These are phyloP conservation scores for Apis mellifera DNA, from an alignment of 1,140 invertebrate species.

Conservation along the genomic window DNA sequence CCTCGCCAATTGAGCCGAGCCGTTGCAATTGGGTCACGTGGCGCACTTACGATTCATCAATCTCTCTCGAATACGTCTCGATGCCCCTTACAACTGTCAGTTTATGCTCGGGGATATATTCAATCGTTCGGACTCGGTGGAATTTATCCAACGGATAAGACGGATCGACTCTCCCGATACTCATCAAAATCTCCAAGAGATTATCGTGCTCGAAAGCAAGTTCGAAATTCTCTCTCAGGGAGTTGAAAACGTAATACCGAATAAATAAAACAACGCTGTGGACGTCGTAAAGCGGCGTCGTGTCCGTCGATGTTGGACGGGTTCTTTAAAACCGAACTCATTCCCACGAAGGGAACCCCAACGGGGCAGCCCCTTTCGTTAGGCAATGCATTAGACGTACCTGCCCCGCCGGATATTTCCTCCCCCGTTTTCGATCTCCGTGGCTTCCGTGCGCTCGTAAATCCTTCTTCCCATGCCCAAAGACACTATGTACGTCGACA, in stretches of 20 bases:
- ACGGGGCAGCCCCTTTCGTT: not conserved
- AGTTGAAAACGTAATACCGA: no score
- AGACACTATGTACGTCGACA: slow-evolving; percentile 2
- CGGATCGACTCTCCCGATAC: no score
- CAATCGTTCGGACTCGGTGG: no score
- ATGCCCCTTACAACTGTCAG: no score
- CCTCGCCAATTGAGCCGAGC: not conserved
- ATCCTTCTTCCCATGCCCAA: not conserved
- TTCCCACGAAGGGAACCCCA: no score
- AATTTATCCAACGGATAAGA: not conserved
- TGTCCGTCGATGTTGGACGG: no score
- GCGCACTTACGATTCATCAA: not conserved
- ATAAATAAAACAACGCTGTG: no score
- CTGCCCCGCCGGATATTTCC: not conserved
- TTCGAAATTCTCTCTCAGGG: no score
- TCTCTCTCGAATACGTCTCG: not conserved
- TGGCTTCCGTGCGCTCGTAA: not conserved
- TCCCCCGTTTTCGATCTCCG: not conserved
- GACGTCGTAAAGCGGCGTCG: no score
- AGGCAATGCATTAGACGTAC: not conserved
- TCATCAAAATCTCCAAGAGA: no score
- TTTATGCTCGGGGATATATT: not conserved
- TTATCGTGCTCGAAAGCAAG: no score
- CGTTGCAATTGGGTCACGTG: not conserved
- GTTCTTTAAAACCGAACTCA: no score